A percentile compares a stretch with the other conserved stretches of the same genome.
Evolutionary conservation across 2,888 invertebrate species (phyloP).

Genomic region (Pammene fasciana): DNA sequence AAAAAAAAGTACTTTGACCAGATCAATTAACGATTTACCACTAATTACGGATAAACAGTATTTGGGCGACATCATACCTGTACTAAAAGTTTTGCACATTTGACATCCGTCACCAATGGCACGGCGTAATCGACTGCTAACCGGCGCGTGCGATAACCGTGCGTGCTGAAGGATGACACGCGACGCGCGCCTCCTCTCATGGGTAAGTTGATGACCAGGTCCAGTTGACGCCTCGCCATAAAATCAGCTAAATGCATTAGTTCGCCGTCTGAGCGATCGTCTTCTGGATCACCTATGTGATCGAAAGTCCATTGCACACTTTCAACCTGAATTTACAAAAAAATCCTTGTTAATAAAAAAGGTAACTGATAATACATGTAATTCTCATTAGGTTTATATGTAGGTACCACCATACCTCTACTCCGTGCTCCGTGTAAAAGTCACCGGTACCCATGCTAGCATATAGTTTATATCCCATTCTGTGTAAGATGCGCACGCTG

Average conservation of each 20-base stretch:
- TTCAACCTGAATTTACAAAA: constrained; percentile 87
- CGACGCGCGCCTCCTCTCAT: constrained; percentile 97
- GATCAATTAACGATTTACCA: too few species aligned
- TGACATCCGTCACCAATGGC: constrained; percentile 98
- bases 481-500: constrained; percentile 90
- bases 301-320: constrained; percentile 99
- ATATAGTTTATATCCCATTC: constrained; percentile 97
- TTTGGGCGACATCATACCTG: constrained; percentile 83
- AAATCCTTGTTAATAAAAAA: too few species aligned
- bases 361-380: too few species aligned
- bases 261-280: constrained; percentile 89
- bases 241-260: constrained; percentile 95
- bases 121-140: constrained; percentile 99
- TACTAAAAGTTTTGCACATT: constrained; percentile 98
- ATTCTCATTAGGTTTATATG: too few species aligned
- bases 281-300: constrained; percentile 91
- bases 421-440: constrained; percentile 96
- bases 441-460: constrained; percentile 99
- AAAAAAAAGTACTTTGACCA: too few species aligned
- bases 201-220: constrained; percentile 98
- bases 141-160: constrained; percentile 97
- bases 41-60: too few species aligned
- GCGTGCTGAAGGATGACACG: constrained; percentile 96
- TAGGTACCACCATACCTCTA: constrained; percentile 93
- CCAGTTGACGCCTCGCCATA: constrained; percentile 96